Conservation (phyloP, 2,888 invertebrate species). For the Zonitis immaculata region DNA sequence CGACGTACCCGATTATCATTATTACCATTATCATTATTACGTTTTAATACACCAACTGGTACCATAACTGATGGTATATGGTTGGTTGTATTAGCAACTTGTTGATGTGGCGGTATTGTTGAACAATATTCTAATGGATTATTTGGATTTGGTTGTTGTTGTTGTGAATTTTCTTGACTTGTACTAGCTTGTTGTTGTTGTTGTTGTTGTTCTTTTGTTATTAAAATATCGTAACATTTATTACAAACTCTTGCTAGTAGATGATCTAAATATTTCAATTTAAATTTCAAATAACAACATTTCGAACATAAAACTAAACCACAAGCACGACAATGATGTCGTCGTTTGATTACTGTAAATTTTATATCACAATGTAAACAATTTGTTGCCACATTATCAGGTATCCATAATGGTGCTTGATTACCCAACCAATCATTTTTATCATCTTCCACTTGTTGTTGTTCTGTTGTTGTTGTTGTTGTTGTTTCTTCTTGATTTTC, state of each 20-base stretch:
- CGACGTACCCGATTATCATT: conserved; percentile 48
- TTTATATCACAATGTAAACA: conserved; percentile 79
- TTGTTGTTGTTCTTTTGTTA: conserved; percentile 34
- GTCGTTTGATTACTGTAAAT: conserved; percentile 75
- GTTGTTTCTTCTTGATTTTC: neutral
- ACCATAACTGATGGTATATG: conserved; percentile 70
- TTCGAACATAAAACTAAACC: conserved; percentile 76
- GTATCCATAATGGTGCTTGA: conserved; percentile 81
- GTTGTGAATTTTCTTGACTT: conserved; percentile 29
- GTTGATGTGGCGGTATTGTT: conserved; percentile 72
- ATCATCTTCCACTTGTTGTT: neutral
- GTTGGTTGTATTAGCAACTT: conserved; percentile 54
- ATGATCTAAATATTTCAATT: conserved; percentile 67
- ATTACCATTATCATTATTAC: conserved; percentile 53
- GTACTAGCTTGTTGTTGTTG: neutral
- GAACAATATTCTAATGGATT: conserved; percentile 87
- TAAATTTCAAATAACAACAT: conserved; percentile 69
- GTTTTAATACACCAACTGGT: conserved; percentile 76
- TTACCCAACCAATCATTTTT: conserved; percentile 55
- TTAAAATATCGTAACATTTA: conserved; percentile 61
- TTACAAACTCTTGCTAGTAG: conserved; percentile 77
- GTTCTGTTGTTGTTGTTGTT: neutral
- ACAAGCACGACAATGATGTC: conserved; percentile 86
- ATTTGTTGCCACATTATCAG: conserved; percentile 72
- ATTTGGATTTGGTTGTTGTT: conserved; percentile 70